phyloP scores from a whole-genome alignment of 2,113 vertebrate genomes.

The Rhizomys pruinosus region DNA sequence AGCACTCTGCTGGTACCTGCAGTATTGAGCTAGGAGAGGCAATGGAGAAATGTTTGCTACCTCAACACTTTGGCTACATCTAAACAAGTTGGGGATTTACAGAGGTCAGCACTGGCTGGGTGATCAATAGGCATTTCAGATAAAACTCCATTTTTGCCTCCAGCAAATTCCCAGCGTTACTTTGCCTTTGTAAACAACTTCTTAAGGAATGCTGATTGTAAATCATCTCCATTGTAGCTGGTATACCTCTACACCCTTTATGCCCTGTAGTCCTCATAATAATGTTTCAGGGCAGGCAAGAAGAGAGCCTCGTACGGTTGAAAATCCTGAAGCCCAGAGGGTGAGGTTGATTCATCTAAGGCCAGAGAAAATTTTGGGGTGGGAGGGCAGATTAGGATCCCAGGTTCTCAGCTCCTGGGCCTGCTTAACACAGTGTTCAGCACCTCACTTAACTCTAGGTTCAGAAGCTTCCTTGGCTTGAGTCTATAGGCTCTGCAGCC shows the following conservation, averaged over 20 bases:
- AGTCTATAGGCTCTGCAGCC: background rate
- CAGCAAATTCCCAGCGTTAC: slow-evolving; percentile 58
- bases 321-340: background rate
- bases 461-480: background rate
- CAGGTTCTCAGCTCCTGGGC: background rate
- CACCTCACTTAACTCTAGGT: background rate
- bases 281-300: background rate
- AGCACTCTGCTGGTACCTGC: background rate
- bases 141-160: slow-evolving; percentile 71
- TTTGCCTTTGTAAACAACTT: slow-evolving; percentile 75
- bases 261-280: background rate
- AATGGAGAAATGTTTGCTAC: slow-evolving; percentile 15
- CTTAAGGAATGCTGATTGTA: slow-evolving; percentile 60
- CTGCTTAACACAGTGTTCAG: background rate
- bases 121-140: slow-evolving; percentile 72
- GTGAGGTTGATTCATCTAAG: background rate
- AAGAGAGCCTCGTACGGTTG: background rate
- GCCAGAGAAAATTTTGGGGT: background rate
- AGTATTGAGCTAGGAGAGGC: background rate
- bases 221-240: slow-evolving; percentile 57
- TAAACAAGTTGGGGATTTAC: slow-evolving; percentile 55
- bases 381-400: background rate
- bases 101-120: slow-evolving; percentile 61
- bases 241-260: background rate
- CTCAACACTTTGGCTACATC: slow-evolving; percentile 30